Evolutionary conservation across 2,888 invertebrate species (phyloP).

Genomic region (Rhagonycha lutea): DNA sequence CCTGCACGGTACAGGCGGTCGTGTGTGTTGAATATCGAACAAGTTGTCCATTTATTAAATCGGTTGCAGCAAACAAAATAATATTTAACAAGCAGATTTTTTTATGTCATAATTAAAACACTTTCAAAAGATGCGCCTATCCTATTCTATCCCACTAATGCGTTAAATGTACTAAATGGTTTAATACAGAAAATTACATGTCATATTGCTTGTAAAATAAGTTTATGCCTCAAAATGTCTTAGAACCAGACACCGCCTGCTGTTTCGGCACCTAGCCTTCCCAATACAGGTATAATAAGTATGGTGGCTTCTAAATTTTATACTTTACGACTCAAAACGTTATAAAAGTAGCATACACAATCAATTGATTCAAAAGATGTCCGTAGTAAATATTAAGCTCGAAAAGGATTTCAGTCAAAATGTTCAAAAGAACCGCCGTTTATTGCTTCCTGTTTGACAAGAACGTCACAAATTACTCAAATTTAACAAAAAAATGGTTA

Average conservation of each 20-base stretch:
- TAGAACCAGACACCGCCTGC: background rate
- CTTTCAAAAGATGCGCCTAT: background rate
- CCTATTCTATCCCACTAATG: background rate
- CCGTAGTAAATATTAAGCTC: background rate
- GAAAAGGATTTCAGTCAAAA: background rate
- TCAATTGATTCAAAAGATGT: background rate
- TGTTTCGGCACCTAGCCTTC: constrained; percentile 7
- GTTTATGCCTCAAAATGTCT: background rate
- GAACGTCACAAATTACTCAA: constrained; percentile 12
- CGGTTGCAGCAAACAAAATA: constrained; percentile 4
- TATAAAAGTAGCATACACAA: background rate
- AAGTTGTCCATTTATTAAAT: constrained; percentile 2
- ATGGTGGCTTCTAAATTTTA: background rate
- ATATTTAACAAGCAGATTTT: constrained; percentile 10
- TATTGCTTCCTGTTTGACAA: constrained; percentile 2
- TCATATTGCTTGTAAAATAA: background rate
- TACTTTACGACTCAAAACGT: background rate
- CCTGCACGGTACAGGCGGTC: constrained; percentile 17
- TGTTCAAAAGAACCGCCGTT: background rate
- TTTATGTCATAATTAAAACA: constrained; percentile 15
- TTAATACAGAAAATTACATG: background rate
- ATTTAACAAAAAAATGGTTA: background rate
- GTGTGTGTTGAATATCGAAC: constrained; percentile 15
- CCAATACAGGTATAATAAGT: background rate
- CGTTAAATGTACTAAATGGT: background rate